A percentile compares a stretch with the other conserved stretches of the same genome.
Evolutionary conservation across 92 coral and sea anemone genomes (phyloP).

Genomic region (Porites divaricata): DNA sequence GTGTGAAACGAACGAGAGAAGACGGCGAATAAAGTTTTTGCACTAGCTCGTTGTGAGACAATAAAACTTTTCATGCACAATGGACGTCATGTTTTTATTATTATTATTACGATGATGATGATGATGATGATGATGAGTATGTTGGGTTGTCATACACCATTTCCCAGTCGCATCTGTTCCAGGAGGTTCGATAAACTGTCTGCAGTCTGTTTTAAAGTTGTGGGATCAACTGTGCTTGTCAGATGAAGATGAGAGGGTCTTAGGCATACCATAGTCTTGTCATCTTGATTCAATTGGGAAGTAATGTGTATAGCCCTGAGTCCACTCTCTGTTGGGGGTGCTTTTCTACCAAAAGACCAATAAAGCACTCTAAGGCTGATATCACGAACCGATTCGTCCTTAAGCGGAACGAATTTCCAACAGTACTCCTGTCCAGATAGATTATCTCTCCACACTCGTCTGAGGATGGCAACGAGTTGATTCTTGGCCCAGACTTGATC

Average conservation of each 20-base stretch:
- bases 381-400: not conserved
- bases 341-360: not conserved
- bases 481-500: not conserved
- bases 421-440: not conserved
- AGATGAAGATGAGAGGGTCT: slow-evolving; percentile 1
- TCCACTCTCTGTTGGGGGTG: not conserved
- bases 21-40: no score
- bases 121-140: no score
- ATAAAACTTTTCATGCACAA: not conserved
- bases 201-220: not conserved
- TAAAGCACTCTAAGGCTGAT: not conserved
- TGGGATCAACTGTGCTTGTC: not conserved
- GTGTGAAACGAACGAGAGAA: no score
- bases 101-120: no score
- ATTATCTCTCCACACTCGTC: not conserved
- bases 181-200: not conserved
- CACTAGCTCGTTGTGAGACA: not conserved
- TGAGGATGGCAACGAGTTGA: not conserved
- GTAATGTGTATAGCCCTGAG: not conserved
- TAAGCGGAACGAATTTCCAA: not conserved
- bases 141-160: no score
- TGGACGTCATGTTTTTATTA: not conserved
- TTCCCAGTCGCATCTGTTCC: not conserved
- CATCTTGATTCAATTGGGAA: not conserved
- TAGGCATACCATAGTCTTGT: not conserved